These are phyloP conservation scores for Porites lobata DNA, from an alignment of 92 coral and sea anemone genomes.

Conservation along the genomic window DNA sequence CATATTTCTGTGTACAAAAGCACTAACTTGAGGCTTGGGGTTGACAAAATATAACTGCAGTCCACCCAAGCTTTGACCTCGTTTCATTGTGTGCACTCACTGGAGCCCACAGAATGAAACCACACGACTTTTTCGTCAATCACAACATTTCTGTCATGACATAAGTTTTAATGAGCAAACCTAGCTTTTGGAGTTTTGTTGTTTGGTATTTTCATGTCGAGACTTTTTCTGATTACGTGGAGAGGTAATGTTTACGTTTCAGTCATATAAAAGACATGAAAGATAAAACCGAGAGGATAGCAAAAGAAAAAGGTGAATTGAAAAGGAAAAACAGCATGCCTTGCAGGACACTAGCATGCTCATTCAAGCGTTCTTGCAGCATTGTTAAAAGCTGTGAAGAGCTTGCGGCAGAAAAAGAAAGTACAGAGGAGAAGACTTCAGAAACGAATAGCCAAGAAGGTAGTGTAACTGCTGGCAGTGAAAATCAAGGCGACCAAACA, in stretches of 20 bases:
- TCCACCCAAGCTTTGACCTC: too few species aligned
- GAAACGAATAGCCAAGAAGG: conserved; percentile 16
- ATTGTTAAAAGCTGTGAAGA: conserved; percentile 40
- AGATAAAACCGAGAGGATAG: conserved; percentile 7
- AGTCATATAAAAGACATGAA: conserved; percentile 25
- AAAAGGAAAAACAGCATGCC: conserved; percentile 17
- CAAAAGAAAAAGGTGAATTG: conserved; percentile 24
- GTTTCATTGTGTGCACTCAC: too few species aligned
- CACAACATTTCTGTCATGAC: too few species aligned
- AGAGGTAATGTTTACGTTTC: conserved; percentile 43
- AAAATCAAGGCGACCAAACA: conserved; percentile 12
- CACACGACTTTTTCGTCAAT: too few species aligned
- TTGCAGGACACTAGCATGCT: conserved; percentile 40
- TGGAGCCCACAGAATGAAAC: too few species aligned
- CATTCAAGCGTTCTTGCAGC: conserved; percentile 61
- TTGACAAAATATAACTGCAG: too few species aligned
- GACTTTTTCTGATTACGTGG: conserved; percentile 7
- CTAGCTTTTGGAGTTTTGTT: neutral
- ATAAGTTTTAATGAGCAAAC: neutral
- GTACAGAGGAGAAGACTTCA: neutral
- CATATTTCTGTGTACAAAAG: too few species aligned
- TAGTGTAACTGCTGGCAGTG: neutral
- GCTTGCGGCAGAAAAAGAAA: conserved; percentile 10
- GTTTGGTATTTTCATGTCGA: neutral
- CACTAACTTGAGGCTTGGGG: too few species aligned